phyloP scores from a whole-genome alignment of 2,797 vertebrate genomes.

The Catharus ustulatus region DNA sequence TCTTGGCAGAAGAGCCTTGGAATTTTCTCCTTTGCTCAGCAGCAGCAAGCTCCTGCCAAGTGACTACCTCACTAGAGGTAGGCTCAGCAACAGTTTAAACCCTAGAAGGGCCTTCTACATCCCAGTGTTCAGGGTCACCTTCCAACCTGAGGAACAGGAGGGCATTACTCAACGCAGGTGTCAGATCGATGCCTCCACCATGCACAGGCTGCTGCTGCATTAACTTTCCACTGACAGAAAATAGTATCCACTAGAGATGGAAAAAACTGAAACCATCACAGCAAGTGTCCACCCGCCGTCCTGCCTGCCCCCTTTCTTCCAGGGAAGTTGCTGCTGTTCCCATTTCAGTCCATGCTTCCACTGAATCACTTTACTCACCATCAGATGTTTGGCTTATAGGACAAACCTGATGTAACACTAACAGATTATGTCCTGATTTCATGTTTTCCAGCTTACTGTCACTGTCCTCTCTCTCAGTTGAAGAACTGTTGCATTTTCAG shows the following conservation, averaged over 20 bases:
- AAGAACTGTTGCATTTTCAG: neutral
- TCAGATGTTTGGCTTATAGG: neutral
- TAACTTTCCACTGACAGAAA: neutral
- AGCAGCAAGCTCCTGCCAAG: neutral
- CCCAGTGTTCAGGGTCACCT: neutral
- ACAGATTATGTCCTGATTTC: neutral
- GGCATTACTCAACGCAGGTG: neutral
- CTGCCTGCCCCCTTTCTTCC: neutral
- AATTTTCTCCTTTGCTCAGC: too few species aligned
- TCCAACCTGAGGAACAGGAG: neutral
- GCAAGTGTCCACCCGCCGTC: accelerated
- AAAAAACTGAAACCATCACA: neutral
- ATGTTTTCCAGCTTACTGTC: neutral
- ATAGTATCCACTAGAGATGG: neutral
- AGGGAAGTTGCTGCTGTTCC: neutral
- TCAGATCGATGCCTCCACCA: accelerated
- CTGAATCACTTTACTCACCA: neutral
- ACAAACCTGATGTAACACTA: neutral
- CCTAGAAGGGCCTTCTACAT: neutral
- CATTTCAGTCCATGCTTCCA: neutral
- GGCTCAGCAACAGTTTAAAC: neutral
- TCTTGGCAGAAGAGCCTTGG: neutral
- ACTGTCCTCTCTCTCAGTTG: neutral
- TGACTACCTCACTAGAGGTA: neutral
- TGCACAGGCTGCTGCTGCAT: neutral